Evolutionary conservation across 2,888 invertebrate species (phyloP).

Genomic region (Stenichneumon culpator): DNA sequence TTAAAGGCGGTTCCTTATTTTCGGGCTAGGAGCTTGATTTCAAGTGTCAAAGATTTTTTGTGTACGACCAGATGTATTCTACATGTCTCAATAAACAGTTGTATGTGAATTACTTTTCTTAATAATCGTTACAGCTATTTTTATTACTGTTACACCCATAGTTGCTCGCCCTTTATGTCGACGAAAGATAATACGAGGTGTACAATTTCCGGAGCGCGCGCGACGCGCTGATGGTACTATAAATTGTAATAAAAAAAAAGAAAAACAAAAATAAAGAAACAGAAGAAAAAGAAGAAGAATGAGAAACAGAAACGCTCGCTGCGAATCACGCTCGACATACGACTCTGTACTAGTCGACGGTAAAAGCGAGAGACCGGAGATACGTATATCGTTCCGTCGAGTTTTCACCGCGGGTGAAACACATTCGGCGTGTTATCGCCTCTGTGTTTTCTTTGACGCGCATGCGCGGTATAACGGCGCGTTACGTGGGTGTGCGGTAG

Average conservation of each 20-base stretch:
- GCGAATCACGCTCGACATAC: background rate
- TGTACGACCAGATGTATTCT: conserved; percentile 86
- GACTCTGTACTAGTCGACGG: conserved; percentile 30
- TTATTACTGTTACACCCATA: conserved; percentile 48
- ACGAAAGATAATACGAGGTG: background rate
- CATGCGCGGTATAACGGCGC: background rate
- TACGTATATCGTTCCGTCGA: background rate
- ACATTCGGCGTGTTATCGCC: background rate
- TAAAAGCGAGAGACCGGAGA: conserved; percentile 28
- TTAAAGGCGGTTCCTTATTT: conserved; percentile 81
- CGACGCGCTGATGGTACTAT: too few relatives aligned
- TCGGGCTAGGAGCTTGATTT: conserved; percentile 85
- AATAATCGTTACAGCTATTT: conserved; percentile 70
- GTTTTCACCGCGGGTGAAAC: background rate
- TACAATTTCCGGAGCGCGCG: background rate
- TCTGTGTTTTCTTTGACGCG: background rate
- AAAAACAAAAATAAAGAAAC: background rate
- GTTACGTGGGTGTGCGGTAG: background rate
- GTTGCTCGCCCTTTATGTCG: background rate
- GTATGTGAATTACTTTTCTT: conserved; percentile 88
- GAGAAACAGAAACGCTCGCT: background rate
- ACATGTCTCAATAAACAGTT: conserved; percentile 89
- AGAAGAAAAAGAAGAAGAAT: background rate
- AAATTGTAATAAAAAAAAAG: too few relatives aligned
- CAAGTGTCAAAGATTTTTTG: conserved; percentile 85